Conservation (phyloP, 2,113 vertebrate species). For the Castor canadensis region DNA sequence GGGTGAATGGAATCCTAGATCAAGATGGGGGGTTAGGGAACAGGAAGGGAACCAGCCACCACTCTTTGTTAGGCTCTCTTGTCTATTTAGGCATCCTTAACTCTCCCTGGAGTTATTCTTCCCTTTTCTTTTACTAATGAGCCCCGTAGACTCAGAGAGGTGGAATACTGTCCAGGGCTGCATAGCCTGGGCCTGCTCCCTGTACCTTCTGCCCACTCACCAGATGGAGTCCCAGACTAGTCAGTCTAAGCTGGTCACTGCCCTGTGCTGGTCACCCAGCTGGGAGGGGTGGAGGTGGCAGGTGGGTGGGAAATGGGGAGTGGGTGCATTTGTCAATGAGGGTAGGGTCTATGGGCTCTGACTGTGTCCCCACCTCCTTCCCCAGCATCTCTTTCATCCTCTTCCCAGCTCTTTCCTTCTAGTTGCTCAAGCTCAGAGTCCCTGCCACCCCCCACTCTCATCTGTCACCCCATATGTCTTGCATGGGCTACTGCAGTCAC, state of each 20-base stretch:
- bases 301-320: neutral
- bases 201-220: too few relatives aligned
- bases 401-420: neutral
- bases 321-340: neutral
- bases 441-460: neutral
- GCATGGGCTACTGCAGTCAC: neutral
- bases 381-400: neutral
- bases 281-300: neutral
- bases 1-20: neutral
- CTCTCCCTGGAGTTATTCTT: too few relatives aligned
- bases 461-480: neutral
- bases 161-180: too few relatives aligned
- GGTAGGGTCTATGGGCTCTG: neutral
- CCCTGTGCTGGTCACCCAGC: neutral
- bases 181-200: neutral
- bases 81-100: neutral
- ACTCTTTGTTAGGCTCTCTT: neutral
- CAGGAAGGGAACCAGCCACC: neutral
- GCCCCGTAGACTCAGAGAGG: neutral
- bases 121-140: neutral
- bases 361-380: neutral
- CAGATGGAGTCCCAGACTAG: neutral
- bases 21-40: neutral
- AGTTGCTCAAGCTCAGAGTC: neutral
- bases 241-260: neutral